phyloP scores from a whole-genome alignment of 2,113 vertebrate genomes.

The Hemiprocne comata region DNA sequence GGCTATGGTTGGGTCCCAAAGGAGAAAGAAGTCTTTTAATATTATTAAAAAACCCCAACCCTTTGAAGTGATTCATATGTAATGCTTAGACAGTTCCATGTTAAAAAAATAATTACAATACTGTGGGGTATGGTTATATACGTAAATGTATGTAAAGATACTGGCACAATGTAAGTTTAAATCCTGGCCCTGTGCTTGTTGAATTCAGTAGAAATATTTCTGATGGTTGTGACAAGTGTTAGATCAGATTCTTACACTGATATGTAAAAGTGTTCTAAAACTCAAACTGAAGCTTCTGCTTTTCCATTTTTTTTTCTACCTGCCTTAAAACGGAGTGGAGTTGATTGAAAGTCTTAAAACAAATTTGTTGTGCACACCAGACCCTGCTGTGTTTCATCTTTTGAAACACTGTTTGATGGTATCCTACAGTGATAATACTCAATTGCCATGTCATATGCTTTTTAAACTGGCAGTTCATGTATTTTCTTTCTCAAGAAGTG shows the following conservation, averaged over 20 bases:
- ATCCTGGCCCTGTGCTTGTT: background rate
- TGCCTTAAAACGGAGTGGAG: background rate
- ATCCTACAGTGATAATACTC: background rate
- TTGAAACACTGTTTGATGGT: background rate
- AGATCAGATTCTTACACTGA: background rate
- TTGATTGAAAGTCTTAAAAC: background rate
- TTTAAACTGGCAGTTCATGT: background rate
- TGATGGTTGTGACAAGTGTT: background rate
- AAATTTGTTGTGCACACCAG: background rate
- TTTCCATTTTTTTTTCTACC: background rate
- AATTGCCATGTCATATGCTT: background rate
- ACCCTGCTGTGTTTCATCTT: background rate
- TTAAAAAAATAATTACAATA: background rate
- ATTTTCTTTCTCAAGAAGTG: background rate
- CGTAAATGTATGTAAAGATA: background rate
- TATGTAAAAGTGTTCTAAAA: background rate
- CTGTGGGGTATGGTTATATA: background rate
- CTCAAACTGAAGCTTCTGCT: background rate
- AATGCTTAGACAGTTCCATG: background rate
- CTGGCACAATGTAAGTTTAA: background rate
- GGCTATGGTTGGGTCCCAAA: background rate
- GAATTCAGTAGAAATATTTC: background rate
- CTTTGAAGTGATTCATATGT: background rate
- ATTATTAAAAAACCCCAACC: background rate
- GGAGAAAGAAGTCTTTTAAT: background rate